Evolutionary conservation across 92 coral and sea anemone species (phyloP), one percentile per base, ranked within the genome.

Genomic region (Parazoanthus atlanticus): DNA sequence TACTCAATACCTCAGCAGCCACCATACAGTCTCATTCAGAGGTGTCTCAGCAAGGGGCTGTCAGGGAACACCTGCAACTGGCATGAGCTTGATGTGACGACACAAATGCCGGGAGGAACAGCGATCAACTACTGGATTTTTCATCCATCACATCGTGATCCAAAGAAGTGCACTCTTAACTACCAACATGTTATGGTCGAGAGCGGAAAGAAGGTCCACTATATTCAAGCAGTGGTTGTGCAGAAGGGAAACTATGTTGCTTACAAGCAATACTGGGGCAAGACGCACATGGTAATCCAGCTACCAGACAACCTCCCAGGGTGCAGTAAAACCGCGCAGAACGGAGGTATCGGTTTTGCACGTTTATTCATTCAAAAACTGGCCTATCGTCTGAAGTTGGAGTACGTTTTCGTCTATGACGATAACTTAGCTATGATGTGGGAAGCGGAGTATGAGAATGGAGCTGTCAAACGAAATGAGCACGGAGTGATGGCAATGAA

Each of bases 131-230:
- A 79, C 86, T 90, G 86, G 89, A 90, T 90, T 69, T 90, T 90
- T 29, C 92, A 90, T 79, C 90, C 92, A 67, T 90, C 92, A 7
- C 92, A 90, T 79, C 87, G 92, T 78, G 90, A 90, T 49, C 92
- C 92, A 10, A 78, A 88, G n/a, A 86, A 86, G 76, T 90, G 92
- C 71, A 74, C 49, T 89, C 79, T 90, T 47, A 90, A 90, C 69
- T 90, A 90, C 69, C 66, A 74, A 28, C 92, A 90, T 26, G 92
- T 86, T 36, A 79, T 80, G 85, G 72, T 30, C 7, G 85, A 58
- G 41, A 56, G 12, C 43, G 85, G 52, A 26, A 31, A 49, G 2
- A 67, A 76, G 46, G 16, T 32, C 38, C 54, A 40, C n/a, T 82
- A 70, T 73, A 70, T 88, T 26, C 93, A 91, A 84, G 82, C 86